These are phyloP conservation scores for Lindbergichthys nudifrons DNA, from an alignment of 2,797 vertebrate species.

Conservation along the genomic window DNA sequence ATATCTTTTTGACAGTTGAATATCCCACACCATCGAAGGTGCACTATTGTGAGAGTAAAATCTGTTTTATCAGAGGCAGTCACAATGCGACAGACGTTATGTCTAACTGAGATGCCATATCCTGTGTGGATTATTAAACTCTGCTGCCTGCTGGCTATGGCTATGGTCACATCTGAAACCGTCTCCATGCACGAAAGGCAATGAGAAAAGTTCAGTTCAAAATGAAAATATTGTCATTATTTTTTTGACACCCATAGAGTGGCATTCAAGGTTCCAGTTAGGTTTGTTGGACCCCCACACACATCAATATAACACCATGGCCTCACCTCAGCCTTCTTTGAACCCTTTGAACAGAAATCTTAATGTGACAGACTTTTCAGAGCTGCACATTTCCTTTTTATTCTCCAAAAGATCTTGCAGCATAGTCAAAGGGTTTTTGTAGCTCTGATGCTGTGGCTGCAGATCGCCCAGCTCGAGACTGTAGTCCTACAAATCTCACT, in stretches of 20 bases:
- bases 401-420: not conserved
- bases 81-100: conserved; percentile 27
- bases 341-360: not conserved
- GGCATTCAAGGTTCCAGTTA: not conserved
- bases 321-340: not conserved
- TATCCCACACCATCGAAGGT: conserved; percentile 9
- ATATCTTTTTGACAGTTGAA: conserved; percentile 13
- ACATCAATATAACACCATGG: not conserved
- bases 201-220: conserved; percentile 17
- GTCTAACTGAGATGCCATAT: conserved; percentile 4
- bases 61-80: conserved; percentile 34
- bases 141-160: conserved; percentile 11
- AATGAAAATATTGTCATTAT: conserved; percentile 23
- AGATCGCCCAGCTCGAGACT: not conserved
- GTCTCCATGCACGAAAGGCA: not conserved
- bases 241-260: not conserved
- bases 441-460: not conserved
- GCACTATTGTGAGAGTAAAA: conserved; percentile 3
- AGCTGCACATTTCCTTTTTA: not conserved
- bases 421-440: conserved; percentile 8
- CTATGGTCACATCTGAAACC: conserved; percentile 11
- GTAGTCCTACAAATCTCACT: not conserved
- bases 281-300: conserved; percentile 1
- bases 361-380: not conserved
- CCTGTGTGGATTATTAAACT: conserved; percentile 13